Evolutionary conservation across 2,113 vertebrate genomes (phyloP).

Genomic region (Numenius arquata): DNA sequence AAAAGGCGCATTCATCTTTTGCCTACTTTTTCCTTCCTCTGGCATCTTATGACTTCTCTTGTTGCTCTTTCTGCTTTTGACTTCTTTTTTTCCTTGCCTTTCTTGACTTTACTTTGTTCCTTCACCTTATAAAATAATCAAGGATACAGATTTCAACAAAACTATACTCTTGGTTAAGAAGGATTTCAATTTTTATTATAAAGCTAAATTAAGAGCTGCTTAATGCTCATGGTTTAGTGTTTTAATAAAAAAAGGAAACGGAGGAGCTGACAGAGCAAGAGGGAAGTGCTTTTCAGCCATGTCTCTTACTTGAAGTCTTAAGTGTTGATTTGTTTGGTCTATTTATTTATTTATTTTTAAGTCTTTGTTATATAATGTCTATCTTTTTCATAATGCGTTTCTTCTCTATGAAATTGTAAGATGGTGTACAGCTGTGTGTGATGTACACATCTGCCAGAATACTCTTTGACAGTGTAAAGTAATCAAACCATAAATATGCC

Average conservation of each 20-base stretch:
- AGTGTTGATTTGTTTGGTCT: constrained; percentile 5
- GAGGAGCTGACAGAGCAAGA: constrained; percentile 9
- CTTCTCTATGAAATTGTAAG: not conserved
- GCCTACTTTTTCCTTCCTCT: not conserved
- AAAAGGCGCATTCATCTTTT: not conserved
- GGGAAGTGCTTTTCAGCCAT: constrained; percentile 2
- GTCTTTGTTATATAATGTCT: not conserved
- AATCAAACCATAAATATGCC: not conserved
- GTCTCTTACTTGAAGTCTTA: constrained; percentile 24
- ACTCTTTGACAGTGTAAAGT: not conserved
- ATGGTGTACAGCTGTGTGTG: not conserved
- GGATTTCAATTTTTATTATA: constrained; percentile 71
- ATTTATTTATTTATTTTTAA: not conserved
- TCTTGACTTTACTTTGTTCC: constrained; percentile 26
- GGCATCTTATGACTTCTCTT: not conserved
- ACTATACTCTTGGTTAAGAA: constrained; percentile 32
- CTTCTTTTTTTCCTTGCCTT: not conserved
- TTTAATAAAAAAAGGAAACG: constrained; percentile 65
- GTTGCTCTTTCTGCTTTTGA: not conserved
- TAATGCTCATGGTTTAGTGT: constrained; percentile 66
- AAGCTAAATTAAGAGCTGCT: constrained; percentile 61
- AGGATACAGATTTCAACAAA: constrained; percentile 44
- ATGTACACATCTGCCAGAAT: not conserved
- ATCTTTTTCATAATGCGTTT: not conserved
- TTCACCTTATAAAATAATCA: constrained; percentile 50